Conservation (phyloP, 2,797 vertebrate species). For the Sparidentex hasta region DNA sequence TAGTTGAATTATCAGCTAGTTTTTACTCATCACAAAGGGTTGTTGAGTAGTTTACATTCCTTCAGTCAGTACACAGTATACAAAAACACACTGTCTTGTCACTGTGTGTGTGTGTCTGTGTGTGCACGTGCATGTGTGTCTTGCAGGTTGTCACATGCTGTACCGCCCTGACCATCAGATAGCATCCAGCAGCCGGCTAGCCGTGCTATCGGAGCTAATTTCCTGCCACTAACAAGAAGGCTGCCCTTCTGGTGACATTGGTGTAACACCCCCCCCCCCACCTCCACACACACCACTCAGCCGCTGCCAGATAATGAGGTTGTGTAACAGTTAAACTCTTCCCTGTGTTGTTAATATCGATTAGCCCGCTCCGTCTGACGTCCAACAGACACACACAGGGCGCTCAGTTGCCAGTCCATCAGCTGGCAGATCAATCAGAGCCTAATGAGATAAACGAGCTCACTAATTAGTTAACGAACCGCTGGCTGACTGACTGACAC, state of each 20-base stretch:
- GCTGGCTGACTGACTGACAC: slow-evolving; percentile 65
- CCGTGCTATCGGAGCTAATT: slow-evolving; percentile 45
- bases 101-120: not conserved
- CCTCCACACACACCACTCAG: not conserved
- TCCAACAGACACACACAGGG: slow-evolving; percentile 52
- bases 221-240: slow-evolving; percentile 52
- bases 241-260: slow-evolving; percentile 74
- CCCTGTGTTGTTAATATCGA: slow-evolving; percentile 71
- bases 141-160: not conserved
- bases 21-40: not conserved
- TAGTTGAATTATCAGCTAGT: no score
- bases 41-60: not conserved
- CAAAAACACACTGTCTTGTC: not conserved
- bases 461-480: slow-evolving; percentile 75
- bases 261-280: slow-evolving; percentile 18
- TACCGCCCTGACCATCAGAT: slow-evolving; percentile 11
- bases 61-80: not conserved
- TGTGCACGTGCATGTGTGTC: not conserved
- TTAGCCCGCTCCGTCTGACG: slow-evolving; percentile 56
- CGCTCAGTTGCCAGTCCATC: slow-evolving; percentile 61
- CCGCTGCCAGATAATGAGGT: slow-evolving; percentile 65
- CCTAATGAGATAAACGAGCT: slow-evolving; percentile 79
- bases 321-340: slow-evolving; percentile 77
- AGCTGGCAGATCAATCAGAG: slow-evolving; percentile 75
- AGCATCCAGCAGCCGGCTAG: slow-evolving; percentile 23